Conservation (phyloP, 2,888 invertebrate genomes). For the Callosobruchus maculatus region DNA sequence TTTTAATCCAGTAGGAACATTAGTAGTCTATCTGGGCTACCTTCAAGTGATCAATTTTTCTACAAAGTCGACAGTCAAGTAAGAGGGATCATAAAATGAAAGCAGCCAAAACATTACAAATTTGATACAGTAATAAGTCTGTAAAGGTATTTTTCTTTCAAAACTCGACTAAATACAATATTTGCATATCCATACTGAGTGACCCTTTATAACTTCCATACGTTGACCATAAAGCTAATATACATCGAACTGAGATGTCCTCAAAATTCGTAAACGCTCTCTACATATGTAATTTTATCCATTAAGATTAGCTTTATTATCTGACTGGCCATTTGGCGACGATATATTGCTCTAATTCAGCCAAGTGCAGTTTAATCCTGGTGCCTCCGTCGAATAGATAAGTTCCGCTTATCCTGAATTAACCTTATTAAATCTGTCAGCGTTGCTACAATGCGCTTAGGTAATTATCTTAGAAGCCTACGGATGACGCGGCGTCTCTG, state of each 20-base stretch:
- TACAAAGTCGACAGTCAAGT: too few relatives aligned
- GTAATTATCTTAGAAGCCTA: neutral
- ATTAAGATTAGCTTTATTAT: neutral
- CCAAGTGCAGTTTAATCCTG: neutral
- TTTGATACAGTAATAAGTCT: too few relatives aligned
- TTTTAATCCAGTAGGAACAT: too few relatives aligned
- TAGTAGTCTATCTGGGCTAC: too few relatives aligned
- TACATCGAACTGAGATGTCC: neutral
- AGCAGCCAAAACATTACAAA: too few relatives aligned
- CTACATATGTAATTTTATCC: neutral
- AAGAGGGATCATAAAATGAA: too few relatives aligned
- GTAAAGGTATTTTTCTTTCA: too few relatives aligned
- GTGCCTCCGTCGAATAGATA: neutral
- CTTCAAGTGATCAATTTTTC: too few relatives aligned
- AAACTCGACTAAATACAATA: too few relatives aligned
- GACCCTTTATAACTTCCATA: too few relatives aligned
- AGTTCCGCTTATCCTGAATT: neutral
- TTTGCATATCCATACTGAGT: too few relatives aligned
- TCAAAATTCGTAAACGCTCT: neutral
- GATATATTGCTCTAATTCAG: neutral
- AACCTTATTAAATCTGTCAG: neutral
- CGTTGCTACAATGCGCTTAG: neutral
- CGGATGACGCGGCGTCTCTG: neutral
- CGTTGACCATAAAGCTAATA: neutral
- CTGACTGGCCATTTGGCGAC: neutral